phyloP scores from a whole-genome alignment of 1,140 invertebrate species.

The Cecropterus lyciades region DNA sequence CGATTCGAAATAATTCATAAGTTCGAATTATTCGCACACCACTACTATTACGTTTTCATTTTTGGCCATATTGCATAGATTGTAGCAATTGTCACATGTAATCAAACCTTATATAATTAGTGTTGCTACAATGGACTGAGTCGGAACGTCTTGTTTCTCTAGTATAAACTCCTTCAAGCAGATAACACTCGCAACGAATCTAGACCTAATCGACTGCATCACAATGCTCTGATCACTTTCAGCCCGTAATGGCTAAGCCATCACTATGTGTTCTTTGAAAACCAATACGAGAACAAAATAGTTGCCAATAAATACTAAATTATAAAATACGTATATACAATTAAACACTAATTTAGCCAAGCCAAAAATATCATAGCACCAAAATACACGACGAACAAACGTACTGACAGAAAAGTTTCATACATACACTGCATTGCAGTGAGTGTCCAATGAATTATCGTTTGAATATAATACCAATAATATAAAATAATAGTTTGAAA shows the following conservation, averaged over 20 bases:
- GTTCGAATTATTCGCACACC: no score
- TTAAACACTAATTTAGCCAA: constrained; percentile 80
- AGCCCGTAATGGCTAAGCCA: constrained; percentile 61
- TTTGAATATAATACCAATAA: not conserved
- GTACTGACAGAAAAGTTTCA: constrained; percentile 81
- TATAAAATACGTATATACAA: constrained; percentile 68
- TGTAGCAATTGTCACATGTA: no score
- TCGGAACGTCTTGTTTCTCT: no score
- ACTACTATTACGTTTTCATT: no score
- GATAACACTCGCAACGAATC: no score
- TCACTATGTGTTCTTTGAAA: constrained; percentile 43
- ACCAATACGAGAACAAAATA: constrained; percentile 60
- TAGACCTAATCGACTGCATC: no score
- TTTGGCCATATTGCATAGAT: no score
- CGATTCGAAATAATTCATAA: no score
- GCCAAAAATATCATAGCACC: constrained; percentile 81
- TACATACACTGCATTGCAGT: constrained; percentile 42
- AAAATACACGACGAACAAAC: constrained; percentile 69
- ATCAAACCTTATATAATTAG: no score
- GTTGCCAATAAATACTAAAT: constrained; percentile 77
- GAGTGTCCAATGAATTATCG: constrained; percentile 20
- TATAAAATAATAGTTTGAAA: constrained; percentile 25
- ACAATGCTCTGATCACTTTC: not conserved
- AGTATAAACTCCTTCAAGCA: no score
- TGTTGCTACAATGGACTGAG: no score